Base-by-base conservation (phyloP, 2,113 vertebrate genomes). In the Chaetops frenatus region DNA sequence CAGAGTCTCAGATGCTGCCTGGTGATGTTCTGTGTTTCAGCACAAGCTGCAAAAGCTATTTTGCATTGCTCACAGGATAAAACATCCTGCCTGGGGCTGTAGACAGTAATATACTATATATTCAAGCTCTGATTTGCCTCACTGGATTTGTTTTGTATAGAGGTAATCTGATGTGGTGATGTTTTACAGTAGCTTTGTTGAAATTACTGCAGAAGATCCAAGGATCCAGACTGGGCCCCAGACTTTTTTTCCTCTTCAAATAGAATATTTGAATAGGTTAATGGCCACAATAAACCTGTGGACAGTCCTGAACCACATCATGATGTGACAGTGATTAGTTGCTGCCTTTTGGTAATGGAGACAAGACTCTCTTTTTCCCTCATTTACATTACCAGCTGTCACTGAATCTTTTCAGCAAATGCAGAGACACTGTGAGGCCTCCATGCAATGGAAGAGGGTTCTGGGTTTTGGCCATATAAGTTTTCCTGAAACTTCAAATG, bases 241-340 rank as follows among this genome's bases (percentile, higher is more conserved):
- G 66, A 86, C 42, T 11, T 76, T 80, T 74, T 85, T 84, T 64
- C 19, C 33, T 88, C 35, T 38, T 91, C 54, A 66, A 96, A 62
- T 44, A 88, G 67, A 96, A 96, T 95, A 95, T 93, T 88, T 97
- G 79, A 77, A 94, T 94, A 95, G 71, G 81, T 86, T 96, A 95
- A 95, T 97, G 76, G 28, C 87, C 67, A 88, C 90, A 91, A 87
- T 97, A 97, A 95, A 94, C 93, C 86, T 92, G 89, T 89, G 65
- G 94, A 95, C 94, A 69, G 96, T 95, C 87, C 86, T 89, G 86
- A 94, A 76, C 77, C 89, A 79, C 95, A 95, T 95, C 78, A 72
- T 92, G 91, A 89, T 95, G 92, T 97, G 96, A 96, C 96, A 96
- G 53, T 96, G 95, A 97, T 97, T 96, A 96, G 95, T 96, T 89